Conservation (phyloP, 2,888 invertebrate species). For the Tiliacea citrago region DNA sequence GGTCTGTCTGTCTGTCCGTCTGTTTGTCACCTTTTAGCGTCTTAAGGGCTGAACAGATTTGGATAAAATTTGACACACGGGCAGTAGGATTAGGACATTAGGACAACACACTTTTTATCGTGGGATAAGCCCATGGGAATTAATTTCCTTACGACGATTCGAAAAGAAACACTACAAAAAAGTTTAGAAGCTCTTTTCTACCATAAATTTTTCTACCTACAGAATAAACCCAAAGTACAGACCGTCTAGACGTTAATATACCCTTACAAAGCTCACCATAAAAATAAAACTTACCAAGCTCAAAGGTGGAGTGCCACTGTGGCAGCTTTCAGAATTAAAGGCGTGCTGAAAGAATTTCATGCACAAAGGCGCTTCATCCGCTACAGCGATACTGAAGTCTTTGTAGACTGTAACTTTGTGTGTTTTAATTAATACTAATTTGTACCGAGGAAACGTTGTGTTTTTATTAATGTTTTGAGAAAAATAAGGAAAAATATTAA, state of each 20-base stretch:
- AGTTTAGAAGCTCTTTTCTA: not conserved
- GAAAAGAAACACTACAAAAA: not conserved
- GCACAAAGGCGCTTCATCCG: constrained; percentile 60
- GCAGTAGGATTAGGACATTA: too few species aligned
- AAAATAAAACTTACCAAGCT: constrained; percentile 35
- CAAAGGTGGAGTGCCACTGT: constrained; percentile 22
- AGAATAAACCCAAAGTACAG: constrained; percentile 6
- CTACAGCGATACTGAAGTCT: constrained; percentile 6
- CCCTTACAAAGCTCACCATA: constrained; percentile 16
- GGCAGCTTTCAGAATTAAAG: constrained; percentile 37
- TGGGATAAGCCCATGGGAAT: too few species aligned
- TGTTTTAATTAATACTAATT: constrained; percentile 41
- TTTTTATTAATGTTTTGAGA: not conserved
- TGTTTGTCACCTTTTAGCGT: too few species aligned
- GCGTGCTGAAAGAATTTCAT: constrained; percentile 65
- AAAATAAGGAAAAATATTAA: not conserved
- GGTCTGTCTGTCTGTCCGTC: too few species aligned
- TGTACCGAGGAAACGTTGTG: not conserved
- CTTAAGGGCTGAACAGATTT: too few species aligned
- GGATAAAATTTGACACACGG: too few species aligned
- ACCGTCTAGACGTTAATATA: constrained; percentile 52
- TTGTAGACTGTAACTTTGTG: constrained; percentile 10
- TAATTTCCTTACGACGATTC: too few species aligned
- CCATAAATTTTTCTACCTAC: not conserved
- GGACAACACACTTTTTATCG: too few species aligned